Conservation (phyloP, 2,797 vertebrate species). For the Helicolenus hilgendorfi region DNA sequence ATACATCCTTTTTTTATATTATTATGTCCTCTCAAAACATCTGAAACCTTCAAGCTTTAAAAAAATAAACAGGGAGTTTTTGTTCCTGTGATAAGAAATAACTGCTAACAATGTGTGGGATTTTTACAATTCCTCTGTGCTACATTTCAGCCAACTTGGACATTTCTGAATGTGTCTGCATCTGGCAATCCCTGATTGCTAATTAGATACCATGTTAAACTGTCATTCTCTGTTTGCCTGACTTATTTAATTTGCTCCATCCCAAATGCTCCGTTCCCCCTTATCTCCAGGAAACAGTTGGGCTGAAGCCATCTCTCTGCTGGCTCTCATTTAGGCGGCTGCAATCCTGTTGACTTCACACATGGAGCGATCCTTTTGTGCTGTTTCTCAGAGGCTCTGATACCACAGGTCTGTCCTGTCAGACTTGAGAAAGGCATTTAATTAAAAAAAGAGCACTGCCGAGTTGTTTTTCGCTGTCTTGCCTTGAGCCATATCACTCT, state of each 20-base stretch:
- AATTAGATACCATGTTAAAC: conserved; percentile 82
- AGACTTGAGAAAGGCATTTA: conserved; percentile 73
- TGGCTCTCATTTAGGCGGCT: conserved; percentile 68
- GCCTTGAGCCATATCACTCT: conserved; percentile 38
- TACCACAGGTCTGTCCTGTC: conserved; percentile 71
- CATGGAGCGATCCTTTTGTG: conserved; percentile 71
- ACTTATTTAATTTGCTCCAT: conserved; percentile 80
- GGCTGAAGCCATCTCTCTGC: conserved; percentile 78
- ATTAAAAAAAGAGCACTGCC: conserved; percentile 73
- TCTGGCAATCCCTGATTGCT: conserved; percentile 78
- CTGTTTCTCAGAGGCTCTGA: conserved; percentile 54
- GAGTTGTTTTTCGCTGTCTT: conserved; percentile 61
- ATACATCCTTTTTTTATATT: background rate
- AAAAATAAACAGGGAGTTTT: background rate
- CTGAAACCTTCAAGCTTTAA: background rate
- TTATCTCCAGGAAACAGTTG: conserved; percentile 89
- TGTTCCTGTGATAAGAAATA: background rate
- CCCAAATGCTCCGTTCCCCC: conserved; percentile 69
- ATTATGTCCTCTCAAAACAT: background rate
- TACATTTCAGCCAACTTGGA: conserved; percentile 56
- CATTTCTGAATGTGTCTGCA: conserved; percentile 48
- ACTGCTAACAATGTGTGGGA: conserved; percentile 12
- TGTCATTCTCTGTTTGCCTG: conserved; percentile 69
- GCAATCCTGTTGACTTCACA: conserved; percentile 79
- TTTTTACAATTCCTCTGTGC: conserved; percentile 14